Percentiles rank a stretch among this genome's conserved stretches.
Conservation (phyloP, 2,797 vertebrate species). For the Syngnathus acus region DNA sequence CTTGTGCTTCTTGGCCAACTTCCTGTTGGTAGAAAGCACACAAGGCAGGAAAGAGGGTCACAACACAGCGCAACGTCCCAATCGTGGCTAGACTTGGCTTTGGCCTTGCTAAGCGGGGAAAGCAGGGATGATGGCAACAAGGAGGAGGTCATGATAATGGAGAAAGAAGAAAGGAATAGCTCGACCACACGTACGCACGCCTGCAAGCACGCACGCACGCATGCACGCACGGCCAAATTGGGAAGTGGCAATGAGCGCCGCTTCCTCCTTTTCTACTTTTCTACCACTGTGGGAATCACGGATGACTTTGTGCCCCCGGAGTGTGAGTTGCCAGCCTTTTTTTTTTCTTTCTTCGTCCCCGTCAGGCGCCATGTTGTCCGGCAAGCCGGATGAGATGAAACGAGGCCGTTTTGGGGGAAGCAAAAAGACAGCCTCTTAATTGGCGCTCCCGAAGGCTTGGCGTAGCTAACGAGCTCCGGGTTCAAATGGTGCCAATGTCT, state of each 20-base stretch:
- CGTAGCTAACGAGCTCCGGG: slow-evolving; percentile 20
- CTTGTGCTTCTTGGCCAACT: slow-evolving; percentile 98
- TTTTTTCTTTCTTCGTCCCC: slow-evolving; percentile 9
- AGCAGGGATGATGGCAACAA: not conserved
- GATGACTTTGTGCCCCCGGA: slow-evolving; percentile 33
- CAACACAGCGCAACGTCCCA: not conserved
- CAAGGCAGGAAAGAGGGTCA: not conserved
- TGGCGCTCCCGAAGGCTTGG: slow-evolving; percentile 23
- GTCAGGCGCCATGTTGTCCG: slow-evolving; percentile 6
- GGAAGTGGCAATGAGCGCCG: slow-evolving; percentile 49
- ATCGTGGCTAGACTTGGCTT: not conserved
- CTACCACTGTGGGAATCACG: slow-evolving; percentile 23
- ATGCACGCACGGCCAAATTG: too few species aligned
- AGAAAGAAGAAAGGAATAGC: not conserved
- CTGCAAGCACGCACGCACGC: too few species aligned
- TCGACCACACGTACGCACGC: not conserved
- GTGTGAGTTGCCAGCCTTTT: slow-evolving; percentile 42
- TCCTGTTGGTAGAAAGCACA: slow-evolving; percentile 64
- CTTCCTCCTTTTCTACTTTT: slow-evolving; percentile 62
- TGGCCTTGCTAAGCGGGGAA: not conserved
- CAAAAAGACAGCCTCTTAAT: slow-evolving; percentile 12
- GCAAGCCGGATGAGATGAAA: slow-evolving; percentile 11
- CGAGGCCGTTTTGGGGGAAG: slow-evolving; percentile 11
- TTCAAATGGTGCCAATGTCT: not conserved
- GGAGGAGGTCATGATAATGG: not conserved